Conservation (phyloP, 2,113 vertebrate genomes). For the Numenius arquata region DNA sequence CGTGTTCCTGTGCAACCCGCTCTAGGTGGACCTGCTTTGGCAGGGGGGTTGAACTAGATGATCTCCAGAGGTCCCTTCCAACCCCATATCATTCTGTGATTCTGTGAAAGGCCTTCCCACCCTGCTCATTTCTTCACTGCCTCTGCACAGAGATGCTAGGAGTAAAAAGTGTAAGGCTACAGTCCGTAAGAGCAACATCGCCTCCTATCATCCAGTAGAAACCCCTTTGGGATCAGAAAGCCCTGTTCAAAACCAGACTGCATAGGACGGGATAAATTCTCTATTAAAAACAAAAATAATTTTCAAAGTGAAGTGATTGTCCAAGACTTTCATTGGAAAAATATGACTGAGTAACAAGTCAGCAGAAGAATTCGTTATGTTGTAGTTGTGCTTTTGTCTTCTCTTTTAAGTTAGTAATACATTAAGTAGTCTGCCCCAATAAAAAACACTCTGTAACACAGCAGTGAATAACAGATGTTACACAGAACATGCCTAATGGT, state of each 20-base stretch:
- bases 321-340: not conserved
- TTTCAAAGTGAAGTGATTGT: not conserved
- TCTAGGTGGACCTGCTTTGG: too few species aligned
- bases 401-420: not conserved
- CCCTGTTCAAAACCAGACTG: not conserved
- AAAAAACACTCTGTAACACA: not conserved
- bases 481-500: not conserved
- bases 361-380: not conserved
- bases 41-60: too few species aligned
- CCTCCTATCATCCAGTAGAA: not conserved
- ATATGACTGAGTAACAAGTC: not conserved
- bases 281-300: not conserved
- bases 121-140: not conserved
- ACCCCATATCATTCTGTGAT: too few species aligned
- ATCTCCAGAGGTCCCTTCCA: too few species aligned
- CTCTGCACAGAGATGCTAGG: not conserved
- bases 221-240: not conserved
- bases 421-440: not conserved
- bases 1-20: too few species aligned
- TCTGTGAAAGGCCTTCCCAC: not conserved
- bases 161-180: not conserved
- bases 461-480: not conserved
- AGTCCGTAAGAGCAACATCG: fast-evolving
- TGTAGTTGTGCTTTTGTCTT: not conserved
- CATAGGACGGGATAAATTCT: not conserved